Percentiles rank a stretch among this genome's conserved stretches.
Conservation (phyloP, 2,888 invertebrate species). For the Eretmocerus hayati region DNA sequence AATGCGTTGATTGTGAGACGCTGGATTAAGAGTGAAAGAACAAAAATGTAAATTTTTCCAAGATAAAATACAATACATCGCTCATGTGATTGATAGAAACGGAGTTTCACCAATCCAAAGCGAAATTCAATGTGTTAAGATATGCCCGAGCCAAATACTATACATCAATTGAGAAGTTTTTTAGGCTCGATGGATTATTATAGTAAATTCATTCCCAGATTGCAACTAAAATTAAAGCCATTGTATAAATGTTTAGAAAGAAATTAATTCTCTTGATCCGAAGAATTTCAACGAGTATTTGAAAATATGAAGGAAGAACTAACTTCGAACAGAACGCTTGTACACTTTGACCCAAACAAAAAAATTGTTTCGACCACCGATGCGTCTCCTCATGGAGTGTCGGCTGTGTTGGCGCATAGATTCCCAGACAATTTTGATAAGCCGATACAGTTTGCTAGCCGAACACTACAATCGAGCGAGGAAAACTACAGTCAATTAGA, state of each 20-base stretch:
- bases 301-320: conserved; percentile 5
- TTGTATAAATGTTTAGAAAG: not conserved
- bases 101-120: not conserved
- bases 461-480: conserved; percentile 11
- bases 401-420: conserved; percentile 15
- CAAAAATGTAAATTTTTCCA: conserved; percentile 7
- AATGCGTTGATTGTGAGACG: not conserved
- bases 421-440: conserved; percentile 5
- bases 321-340: conserved; percentile 11
- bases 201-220: not conserved
- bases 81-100: not conserved
- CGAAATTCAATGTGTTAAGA: conserved; percentile 4
- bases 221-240: not conserved
- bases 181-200: not conserved
- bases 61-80: conserved; percentile 7
- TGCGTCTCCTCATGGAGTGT: conserved; percentile 15
- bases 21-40: conserved; percentile 8
- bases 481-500: conserved; percentile 16
- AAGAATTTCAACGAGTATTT: conserved; percentile 1
- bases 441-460: conserved; percentile 16
- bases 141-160: not conserved
- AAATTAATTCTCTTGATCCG: not conserved
- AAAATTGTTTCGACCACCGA: conserved; percentile 9
- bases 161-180: not conserved
- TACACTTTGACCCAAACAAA: conserved; percentile 11